A percentile compares a stretch with the other conserved stretches of the same genome.
phyloP scores from a whole-genome alignment of 2,888 invertebrate genomes.

The Agrotis puta region DNA sequence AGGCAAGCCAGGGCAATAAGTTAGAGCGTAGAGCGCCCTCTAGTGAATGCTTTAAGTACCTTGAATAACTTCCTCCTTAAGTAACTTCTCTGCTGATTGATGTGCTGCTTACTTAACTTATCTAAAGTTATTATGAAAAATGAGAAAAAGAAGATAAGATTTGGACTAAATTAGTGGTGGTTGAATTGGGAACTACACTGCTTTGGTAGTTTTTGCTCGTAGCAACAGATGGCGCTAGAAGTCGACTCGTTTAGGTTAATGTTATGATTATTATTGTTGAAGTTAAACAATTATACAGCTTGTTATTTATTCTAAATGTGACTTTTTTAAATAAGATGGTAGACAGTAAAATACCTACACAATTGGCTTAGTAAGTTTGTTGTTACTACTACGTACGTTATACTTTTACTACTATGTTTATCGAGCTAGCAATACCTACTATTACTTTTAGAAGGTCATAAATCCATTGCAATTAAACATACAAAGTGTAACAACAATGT shows the following conservation, averaged over 20 bases:
- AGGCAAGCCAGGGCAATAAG: background rate
- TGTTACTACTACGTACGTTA: background rate
- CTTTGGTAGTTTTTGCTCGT: constrained; percentile 21
- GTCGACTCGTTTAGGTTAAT: background rate
- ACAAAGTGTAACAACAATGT: constrained; percentile 22
- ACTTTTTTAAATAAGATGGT: background rate
- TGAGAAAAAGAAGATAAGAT: too few relatives aligned
- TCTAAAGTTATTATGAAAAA: too few relatives aligned
- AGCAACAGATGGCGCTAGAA: constrained; percentile 40
- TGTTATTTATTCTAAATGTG: background rate
- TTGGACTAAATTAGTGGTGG: background rate
- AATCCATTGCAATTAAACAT: constrained; percentile 5
- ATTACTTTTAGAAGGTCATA: constrained; percentile 11
- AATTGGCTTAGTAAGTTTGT: background rate
- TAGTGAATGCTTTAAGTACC: background rate
- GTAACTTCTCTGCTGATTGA: too few relatives aligned
- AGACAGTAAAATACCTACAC: background rate
- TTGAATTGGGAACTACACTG: background rate
- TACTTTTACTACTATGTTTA: background rate
- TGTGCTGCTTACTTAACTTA: too few relatives aligned
- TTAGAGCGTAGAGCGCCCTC: constrained; percentile 1
- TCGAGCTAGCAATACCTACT: background rate
- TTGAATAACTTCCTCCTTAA: too few relatives aligned
- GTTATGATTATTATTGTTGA: background rate
- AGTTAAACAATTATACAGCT: background rate